Conservation (phyloP, 2,797 vertebrate genomes). For the Toxotes lorentzi region DNA sequence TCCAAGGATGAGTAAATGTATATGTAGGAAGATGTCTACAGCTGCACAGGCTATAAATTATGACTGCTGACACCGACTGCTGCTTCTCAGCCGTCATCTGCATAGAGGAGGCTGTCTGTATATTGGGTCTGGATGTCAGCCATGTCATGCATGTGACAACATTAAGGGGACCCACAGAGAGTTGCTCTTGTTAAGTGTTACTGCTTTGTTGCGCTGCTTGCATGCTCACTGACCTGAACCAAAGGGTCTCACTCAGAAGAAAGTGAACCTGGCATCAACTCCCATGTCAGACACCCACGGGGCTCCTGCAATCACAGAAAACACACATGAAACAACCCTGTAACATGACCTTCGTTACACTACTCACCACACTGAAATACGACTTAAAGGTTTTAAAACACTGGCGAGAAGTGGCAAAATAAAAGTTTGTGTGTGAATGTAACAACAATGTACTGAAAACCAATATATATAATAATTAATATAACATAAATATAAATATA, state of each 20-base stretch:
- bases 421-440: background rate
- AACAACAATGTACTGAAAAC: background rate
- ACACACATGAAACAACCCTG: constrained; percentile 12
- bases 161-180: constrained; percentile 69
- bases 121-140: constrained; percentile 53
- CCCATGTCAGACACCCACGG: constrained; percentile 26
- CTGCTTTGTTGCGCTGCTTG: constrained; percentile 66
- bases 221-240: constrained; percentile 76
- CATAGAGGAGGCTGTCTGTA: constrained; percentile 24
- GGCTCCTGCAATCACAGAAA: constrained; percentile 39
- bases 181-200: constrained; percentile 73
- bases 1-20: background rate
- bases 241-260: constrained; percentile 61
- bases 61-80: constrained; percentile 18
- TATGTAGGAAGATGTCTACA: background rate
- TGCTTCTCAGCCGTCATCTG: constrained; percentile 44
- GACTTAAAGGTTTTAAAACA: constrained; percentile 2
- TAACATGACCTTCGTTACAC: constrained; percentile 48
- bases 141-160: constrained; percentile 76
- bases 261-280: constrained; percentile 42
- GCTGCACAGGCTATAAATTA: constrained; percentile 17
- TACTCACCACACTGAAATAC: constrained; percentile 37
- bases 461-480: too few relatives aligned
- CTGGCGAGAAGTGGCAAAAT: background rate
- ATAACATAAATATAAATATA: too few relatives aligned